These are phyloP conservation scores for Macroramphosus scolopax DNA, from an alignment of 2,797 vertebrate genomes.

Conservation along the genomic window DNA sequence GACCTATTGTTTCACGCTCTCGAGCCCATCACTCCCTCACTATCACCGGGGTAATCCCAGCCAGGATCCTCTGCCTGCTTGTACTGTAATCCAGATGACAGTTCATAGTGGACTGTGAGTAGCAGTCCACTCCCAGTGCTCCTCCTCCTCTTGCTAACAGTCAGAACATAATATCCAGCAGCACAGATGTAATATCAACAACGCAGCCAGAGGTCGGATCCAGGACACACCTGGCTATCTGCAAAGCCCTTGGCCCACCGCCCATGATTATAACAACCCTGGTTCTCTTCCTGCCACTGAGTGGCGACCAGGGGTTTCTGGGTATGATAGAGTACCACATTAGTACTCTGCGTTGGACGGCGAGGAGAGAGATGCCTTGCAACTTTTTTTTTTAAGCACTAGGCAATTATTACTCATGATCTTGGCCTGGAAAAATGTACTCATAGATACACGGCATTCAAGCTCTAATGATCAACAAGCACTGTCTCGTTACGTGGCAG, in stretches of 20 bases:
- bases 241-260: constrained; percentile 44
- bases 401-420: too few relatives aligned
- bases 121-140: constrained; percentile 45
- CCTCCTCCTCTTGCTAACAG: constrained; percentile 46
- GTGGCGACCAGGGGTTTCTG: constrained; percentile 26
- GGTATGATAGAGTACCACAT: constrained; percentile 24
- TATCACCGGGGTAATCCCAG: constrained; percentile 21
- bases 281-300: constrained; percentile 39
- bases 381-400: too few relatives aligned
- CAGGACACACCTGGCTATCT: constrained; percentile 61
- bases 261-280: constrained; percentile 42
- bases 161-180: constrained; percentile 54
- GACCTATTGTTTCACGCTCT: constrained; percentile 11
- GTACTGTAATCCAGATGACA: too few relatives aligned
- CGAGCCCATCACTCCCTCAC: constrained; percentile 14
- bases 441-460: constrained; percentile 17
- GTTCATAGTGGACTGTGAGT: constrained; percentile 31
- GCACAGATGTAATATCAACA: constrained; percentile 56
- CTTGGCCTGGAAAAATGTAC: too few relatives aligned
- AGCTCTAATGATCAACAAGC: constrained; percentile 57
- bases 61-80: constrained; percentile 26
- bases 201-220: constrained; percentile 30
- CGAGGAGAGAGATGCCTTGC: too few relatives aligned
- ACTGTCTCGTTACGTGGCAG: constrained; percentile 45
- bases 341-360: not conserved